Evolutionary conservation across 1,140 invertebrate species (phyloP).

Genomic region (Brachionus manjavacas): DNA sequence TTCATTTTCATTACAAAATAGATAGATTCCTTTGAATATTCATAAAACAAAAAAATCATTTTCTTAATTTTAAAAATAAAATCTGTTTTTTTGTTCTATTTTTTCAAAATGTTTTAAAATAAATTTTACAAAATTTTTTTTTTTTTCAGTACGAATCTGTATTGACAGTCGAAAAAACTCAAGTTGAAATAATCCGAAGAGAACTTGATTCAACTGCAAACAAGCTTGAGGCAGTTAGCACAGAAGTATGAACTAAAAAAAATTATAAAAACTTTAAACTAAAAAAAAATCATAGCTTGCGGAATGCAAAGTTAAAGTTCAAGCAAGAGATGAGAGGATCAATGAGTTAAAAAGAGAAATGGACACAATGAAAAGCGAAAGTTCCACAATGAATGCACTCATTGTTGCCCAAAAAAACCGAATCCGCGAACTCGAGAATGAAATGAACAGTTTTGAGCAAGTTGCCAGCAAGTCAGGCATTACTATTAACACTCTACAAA

Average conservation of each 20-base stretch:
- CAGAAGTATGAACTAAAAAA: background rate
- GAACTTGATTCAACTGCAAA: background rate
- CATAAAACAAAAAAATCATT: too few relatives aligned
- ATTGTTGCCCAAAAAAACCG: slow-evolving; percentile 49
- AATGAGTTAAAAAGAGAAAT: slow-evolving; percentile 49
- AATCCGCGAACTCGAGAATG: slow-evolving; percentile 50
- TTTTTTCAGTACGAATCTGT: background rate
- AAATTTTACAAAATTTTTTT: background rate
- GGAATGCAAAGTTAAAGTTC: slow-evolving; percentile 49
- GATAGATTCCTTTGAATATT: too few relatives aligned
- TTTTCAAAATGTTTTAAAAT: background rate
- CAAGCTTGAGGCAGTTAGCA: background rate
- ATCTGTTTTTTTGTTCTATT: background rate
- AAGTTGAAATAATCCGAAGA: background rate
- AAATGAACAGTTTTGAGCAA: slow-evolving; percentile 49
- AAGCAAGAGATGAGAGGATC: slow-evolving; percentile 52
- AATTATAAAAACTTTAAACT: background rate
- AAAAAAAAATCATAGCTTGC: slow-evolving; percentile 46
- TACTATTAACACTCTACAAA: slow-evolving; percentile 51
- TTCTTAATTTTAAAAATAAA: background rate
- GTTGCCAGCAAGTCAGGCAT: slow-evolving; percentile 51
- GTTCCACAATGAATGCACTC: slow-evolving; percentile 47
- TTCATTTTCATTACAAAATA: too few relatives aligned
- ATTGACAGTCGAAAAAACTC: background rate
- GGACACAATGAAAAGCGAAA: slow-evolving; percentile 50